Conservation (phyloP, 2,797 vertebrate species). For the Chelidonichthys spinosus region DNA sequence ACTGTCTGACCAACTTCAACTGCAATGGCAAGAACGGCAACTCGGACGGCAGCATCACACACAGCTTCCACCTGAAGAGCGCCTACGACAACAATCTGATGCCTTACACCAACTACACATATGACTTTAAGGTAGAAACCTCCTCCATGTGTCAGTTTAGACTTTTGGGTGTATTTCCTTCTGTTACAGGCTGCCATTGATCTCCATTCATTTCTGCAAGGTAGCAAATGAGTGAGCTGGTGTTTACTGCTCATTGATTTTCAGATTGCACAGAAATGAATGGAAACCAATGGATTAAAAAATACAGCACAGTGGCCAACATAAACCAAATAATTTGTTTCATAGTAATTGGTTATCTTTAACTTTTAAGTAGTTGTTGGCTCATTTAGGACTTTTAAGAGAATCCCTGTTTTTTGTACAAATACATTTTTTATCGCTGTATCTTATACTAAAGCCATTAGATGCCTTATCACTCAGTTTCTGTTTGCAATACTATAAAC, state of each 20-base stretch:
- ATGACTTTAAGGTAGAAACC: conserved; percentile 94
- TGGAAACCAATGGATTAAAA: not conserved
- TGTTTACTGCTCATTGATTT: not conserved
- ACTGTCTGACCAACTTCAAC: conserved; percentile 98
- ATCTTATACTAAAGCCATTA: not conserved
- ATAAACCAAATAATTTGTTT: not conserved
- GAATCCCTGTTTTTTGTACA: not conserved
- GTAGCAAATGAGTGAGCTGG: not conserved
- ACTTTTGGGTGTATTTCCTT: not conserved
- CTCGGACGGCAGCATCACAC: conserved; percentile 94
- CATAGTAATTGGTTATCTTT: not conserved
- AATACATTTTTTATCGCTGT: not conserved
- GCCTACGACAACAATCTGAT: conserved; percentile 96
- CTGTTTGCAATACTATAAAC: not conserved
- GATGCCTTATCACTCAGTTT: not conserved
- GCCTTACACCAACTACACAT: conserved; percentile 99
- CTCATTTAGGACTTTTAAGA: not conserved
- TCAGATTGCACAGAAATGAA: not conserved
- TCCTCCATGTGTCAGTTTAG: not conserved
- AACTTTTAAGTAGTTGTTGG: no score
- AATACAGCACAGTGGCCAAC: not conserved
- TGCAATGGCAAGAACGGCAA: conserved; percentile 93
- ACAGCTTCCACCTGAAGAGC: conserved; percentile 97
- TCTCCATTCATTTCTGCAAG: not conserved
- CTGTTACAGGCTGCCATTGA: not conserved